Evolutionary conservation across 2,797 vertebrate genomes (phyloP), one percentile per base, ranked within the genome.

Genomic region (Rhabdophis nuchalis): DNA sequence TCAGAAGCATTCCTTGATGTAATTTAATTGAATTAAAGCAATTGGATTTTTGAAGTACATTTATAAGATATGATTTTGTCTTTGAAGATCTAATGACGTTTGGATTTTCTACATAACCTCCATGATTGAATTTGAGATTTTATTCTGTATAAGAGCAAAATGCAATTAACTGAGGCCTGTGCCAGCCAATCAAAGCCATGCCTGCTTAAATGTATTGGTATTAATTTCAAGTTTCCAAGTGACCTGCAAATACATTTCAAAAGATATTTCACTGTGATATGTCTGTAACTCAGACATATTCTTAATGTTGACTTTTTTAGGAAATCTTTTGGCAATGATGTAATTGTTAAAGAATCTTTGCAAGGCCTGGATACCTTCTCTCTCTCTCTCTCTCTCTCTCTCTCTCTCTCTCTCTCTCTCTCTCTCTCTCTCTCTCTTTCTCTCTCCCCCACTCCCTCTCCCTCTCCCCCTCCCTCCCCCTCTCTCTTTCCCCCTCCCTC

Each of bases 121-220:
- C 0, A 5, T 92, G 4, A 94, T 94, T 96, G 91, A 91, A 93
- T 94, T 91, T 90, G 32, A 92, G 18, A 91, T 88, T 95, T 91
- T 93, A 52, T 92, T 90, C 90, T 87, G 57, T 88, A 68, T 86
- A 1, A 82, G 82, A 90, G 85, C 54, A 89, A 85, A 89, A 54
- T 36, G 3, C 0, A 85, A 57, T 68, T 56, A 0, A 11, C 3
- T 41, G 61, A 92, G 18, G 29, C 7, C 0, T 58, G n/a, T 88
- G 93, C 16, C 53, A 93, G 9, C 6, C 90, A 36, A 82, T 27
- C 14, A 25, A 86, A 1, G 1, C 57, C 52, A 92, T 87, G 57
- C 85, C 12, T 86, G 61, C 89, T 88, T 68, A 12, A 86, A 13
- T 53, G 1, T 77, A 1, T 46, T 54, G 88, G 12, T 54, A 8